These are phyloP conservation scores for Pionites leucogaster DNA, from an alignment of 2,113 vertebrate species.

Conservation along the genomic window DNA sequence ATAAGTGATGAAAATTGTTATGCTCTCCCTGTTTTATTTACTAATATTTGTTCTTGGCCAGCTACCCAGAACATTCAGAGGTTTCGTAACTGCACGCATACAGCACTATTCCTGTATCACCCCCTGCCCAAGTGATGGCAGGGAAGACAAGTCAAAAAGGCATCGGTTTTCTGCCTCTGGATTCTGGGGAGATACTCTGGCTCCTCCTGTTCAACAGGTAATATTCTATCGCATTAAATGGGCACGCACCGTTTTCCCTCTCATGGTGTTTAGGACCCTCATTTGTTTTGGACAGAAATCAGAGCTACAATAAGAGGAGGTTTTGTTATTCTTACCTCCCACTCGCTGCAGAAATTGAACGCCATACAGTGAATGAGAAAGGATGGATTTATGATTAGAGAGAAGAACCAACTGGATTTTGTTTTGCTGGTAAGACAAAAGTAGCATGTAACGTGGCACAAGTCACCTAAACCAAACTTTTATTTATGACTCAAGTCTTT, in stretches of 20 bases:
- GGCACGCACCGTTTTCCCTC: background rate
- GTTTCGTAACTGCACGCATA: background rate
- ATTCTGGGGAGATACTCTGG: background rate
- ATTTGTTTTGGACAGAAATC: background rate
- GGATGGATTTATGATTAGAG: background rate
- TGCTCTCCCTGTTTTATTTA: background rate
- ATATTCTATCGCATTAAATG: background rate
- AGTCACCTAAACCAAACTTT: background rate
- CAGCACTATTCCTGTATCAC: accelerated
- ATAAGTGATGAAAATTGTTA: background rate
- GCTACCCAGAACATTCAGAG: background rate
- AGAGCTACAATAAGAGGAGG: background rate
- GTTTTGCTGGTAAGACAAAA: background rate
- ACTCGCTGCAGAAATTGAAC: background rate
- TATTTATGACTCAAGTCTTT: background rate
- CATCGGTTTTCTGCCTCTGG: background rate
- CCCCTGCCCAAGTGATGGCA: background rate
- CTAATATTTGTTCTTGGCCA: background rate
- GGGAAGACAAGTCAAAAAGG: background rate
- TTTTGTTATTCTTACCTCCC: background rate
- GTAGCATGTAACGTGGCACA: background rate
- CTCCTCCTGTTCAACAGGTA: background rate
- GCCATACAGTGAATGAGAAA: background rate
- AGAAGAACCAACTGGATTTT: background rate
- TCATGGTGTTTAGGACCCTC: background rate